Evolutionary conservation across 2,113 vertebrate genomes (phyloP).

Genomic region (Spermophilus dauricus): DNA sequence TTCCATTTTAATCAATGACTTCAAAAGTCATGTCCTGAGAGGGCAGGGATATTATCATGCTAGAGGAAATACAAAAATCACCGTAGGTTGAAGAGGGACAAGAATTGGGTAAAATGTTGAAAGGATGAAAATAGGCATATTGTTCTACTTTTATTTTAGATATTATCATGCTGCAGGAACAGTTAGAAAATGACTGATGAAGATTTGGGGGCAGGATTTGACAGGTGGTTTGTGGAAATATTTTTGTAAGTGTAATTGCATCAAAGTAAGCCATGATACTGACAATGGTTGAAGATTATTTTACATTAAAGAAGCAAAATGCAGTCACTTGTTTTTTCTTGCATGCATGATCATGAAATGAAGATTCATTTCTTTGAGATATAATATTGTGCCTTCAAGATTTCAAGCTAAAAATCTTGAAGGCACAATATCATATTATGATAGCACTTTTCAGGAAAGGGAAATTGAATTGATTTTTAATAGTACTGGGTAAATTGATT

Average conservation of each 20-base stretch:
- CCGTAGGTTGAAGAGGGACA: neutral
- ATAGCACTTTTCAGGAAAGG: neutral
- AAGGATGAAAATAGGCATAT: neutral
- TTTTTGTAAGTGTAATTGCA: neutral
- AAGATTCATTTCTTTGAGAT: neutral
- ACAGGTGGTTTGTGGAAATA: neutral
- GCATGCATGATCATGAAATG: neutral
- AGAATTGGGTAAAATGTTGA: conserved; percentile 9
- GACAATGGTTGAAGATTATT: neutral
- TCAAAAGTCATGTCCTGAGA: neutral
- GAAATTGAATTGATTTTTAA: neutral
- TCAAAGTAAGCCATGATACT: neutral
- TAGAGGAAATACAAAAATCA: neutral
- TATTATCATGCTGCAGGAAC: neutral
- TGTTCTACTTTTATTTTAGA: neutral
- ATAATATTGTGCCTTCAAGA: neutral
- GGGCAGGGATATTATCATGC: neutral
- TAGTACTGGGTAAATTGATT: neutral
- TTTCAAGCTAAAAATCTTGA: neutral
- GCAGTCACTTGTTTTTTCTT: neutral
- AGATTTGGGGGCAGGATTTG: neutral
- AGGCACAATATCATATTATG: neutral
- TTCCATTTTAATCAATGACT: conserved; percentile 23
- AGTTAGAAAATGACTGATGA: neutral
- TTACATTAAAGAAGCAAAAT: neutral